A percentile compares a stretch with the other conserved stretches of the same genome.
These are phyloP conservation scores for Eriosoma lanigerum DNA, from an alignment of 1,140 invertebrate species.

Conservation along the genomic window DNA sequence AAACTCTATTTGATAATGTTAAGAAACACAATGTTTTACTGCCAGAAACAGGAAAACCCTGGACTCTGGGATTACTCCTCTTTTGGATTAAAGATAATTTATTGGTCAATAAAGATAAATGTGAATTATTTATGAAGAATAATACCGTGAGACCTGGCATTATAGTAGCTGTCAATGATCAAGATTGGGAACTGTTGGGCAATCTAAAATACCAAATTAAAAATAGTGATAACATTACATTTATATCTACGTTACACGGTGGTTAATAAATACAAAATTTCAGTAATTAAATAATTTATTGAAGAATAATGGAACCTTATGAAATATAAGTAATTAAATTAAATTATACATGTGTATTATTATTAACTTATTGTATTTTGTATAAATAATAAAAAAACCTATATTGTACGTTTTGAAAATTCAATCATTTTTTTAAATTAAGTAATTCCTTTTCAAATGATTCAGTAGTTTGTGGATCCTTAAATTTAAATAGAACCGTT, in stretches of 20 bases:
- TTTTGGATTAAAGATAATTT: conserved; percentile 41
- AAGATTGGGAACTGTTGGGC: conserved; percentile 44
- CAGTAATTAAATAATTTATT: background rate
- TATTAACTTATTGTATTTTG: background rate
- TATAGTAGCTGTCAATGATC: conserved; percentile 32
- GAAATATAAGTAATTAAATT: too few species aligned
- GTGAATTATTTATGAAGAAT: conserved; percentile 30
- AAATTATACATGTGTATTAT: background rate
- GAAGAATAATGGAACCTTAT: background rate
- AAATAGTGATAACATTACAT: conserved; percentile 35
- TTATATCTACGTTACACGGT: conserved; percentile 41
- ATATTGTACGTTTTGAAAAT: background rate
- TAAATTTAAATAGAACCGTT: conserved; percentile 39
- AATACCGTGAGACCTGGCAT: conserved; percentile 39
- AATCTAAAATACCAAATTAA: conserved; percentile 40
- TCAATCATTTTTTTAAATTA: background rate
- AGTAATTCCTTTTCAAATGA: conserved; percentile 21
- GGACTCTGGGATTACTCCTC: background rate
- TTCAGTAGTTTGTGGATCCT: conserved; percentile 26
- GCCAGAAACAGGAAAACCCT: background rate
- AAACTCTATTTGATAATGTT: conserved; percentile 16
- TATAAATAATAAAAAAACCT: background rate
- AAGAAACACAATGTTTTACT: conserved; percentile 21
- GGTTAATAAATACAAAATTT: conserved; percentile 28
- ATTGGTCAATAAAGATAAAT: conserved; percentile 38